Base-by-base conservation (phyloP, 2,797 vertebrate genomes). In the Mus spretus region DNA sequence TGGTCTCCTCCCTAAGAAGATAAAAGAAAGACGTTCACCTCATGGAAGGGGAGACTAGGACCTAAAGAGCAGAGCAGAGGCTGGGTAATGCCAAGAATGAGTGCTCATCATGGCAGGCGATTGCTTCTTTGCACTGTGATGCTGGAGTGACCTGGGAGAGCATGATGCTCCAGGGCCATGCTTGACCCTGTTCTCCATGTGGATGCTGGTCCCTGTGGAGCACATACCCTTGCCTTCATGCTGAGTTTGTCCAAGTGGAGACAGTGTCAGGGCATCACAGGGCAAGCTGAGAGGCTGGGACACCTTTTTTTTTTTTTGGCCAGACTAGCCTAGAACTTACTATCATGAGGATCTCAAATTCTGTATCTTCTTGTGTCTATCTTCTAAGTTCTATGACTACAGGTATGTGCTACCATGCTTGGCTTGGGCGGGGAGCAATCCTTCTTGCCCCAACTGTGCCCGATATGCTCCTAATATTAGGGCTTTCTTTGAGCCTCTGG, bases 81-180 rank as follows among this genome's bases (percentile, higher is more conserved):
- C 22, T 12, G 67, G 34, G 77, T 24, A 11, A 59, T 0, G 28
- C 10, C 14, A 59, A 67, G 1, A 1, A 20, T 2, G 0, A 1
- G 50, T 3, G 34, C 63, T n/a, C 20, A 12, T 8, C 6, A 2
- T 1, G 3, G 50, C 26, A 12, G 17, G 59, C 11, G 1, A 40
- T n/a, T 1, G 70, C 57, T 61, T 61, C 78, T 79, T 79, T 34
- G 1, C 7, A 6, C 24, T 0, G 40, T n/a, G 77, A 40, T 0
- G 12, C 55, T 6, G n/a, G 4, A 55, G 31, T 6, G 22, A 37
- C 6, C 7, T n/a, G 61, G 44, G 0, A 11, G 47, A 55, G 65
- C 65, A n/a, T 0, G 6, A 1, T n/a, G 19, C 20, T 28, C 20
- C 0, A 14, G 75, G 11, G 14, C 34, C 15, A 1, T 10, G 34